Base-by-base conservation (phyloP, 2,888 invertebrate genomes). In the Drosophila maculinotata region DNA sequence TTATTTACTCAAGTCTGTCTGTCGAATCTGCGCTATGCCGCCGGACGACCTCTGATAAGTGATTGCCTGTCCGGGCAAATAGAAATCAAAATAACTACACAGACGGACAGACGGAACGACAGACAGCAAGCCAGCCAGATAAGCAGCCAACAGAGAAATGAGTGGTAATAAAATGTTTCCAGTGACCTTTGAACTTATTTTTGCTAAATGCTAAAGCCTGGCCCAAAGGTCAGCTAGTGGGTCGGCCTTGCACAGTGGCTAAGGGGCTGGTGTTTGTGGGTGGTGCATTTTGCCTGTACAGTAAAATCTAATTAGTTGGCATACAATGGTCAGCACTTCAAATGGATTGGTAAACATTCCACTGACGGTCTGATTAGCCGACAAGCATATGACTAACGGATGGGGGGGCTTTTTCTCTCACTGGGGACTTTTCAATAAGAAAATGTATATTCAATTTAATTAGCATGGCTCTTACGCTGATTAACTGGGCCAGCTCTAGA, bases 301-400 rank as follows among this genome's bases (percentile, higher is more conserved):
- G 15, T 9, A 15, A 54, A 35, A 56, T 63, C 77, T 72, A 81
- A 83, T 81, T 83, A 81, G 80, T 57, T 76, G 59, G 23, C 72
- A 67, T 45, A 54, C 53, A 62, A 53, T 51, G 47, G 59, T 53
- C 36, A 53, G 56, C 62, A 51, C 59, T 68, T 60, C 52, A 64
- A 79, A 76, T 79, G 80, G 84, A 64, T 80, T 76, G 67, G 70
- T 80, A 76, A 80, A 83, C 74, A 82, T 48, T 38, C 48, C 44
- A 47, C 42, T 63, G 65, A 44, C 59, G 28, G 47, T 44, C 44
- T 63, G 65, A 69, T 82, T 71, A 75, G 51, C 73, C 64, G 47
- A 38, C 38, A 20, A 57, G 33, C 38, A 41, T 35, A 56, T 49
- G 39, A 31, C 33, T n/a, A 51, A 38, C 25, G 9, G 1, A 20